phyloP scores from a whole-genome alignment of 2,113 vertebrate species.

The cattle (Bos taurus) region ARS-UCD2.0 NC_037328.1:153776001-153776500 shows the following conservation, averaged over 20 bases:
- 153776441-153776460: not conserved
- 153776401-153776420: not conserved
- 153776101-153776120: not conserved
- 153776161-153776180: not conserved
- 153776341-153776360: not conserved
- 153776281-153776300: not conserved
- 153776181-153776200: not conserved
- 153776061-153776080: not conserved
- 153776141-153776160: not conserved
- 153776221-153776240: not conserved
- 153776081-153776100: not conserved
- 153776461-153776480: not conserved
- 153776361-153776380: not conserved
- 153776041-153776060: not conserved
- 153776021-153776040: not conserved
- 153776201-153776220: not conserved
- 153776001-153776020: not conserved
- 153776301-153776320: fast-evolving
- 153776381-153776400: not conserved
- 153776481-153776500: too few species aligned
- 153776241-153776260: not conserved
- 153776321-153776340: not conserved
- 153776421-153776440: fast-evolving
- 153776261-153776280: not conserved
- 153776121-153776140: not conserved